Percentiles rank a stretch among this genome's conserved stretches.
Evolutionary conservation across 2,113 vertebrate species (phyloP).

Genomic region (Zingel zingel): DNA sequence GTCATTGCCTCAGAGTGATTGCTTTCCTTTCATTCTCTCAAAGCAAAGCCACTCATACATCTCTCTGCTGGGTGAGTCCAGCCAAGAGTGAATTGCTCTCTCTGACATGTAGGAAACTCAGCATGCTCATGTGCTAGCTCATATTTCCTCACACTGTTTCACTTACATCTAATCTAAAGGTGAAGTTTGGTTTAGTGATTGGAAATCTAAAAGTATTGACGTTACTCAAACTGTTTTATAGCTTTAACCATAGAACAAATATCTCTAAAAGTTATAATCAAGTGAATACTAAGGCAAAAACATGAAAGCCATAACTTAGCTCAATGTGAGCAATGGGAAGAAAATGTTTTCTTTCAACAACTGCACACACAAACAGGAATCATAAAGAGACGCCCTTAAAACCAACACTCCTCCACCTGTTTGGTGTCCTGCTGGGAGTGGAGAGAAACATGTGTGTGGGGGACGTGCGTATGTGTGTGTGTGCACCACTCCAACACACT

Average conservation of each 20-base stretch:
- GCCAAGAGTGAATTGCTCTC: constrained; percentile 43
- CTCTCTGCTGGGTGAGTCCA: constrained; percentile 38
- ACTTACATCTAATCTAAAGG: constrained; percentile 12
- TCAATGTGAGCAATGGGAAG: constrained; percentile 38
- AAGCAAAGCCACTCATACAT: constrained; percentile 53
- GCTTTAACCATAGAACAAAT: no score
- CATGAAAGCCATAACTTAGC: not conserved
- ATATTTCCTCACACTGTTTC: constrained; percentile 7
- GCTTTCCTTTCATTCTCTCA: constrained; percentile 70
- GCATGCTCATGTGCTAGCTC: constrained; percentile 29
- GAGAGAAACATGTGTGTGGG: not conserved
- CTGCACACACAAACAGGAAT: constrained; percentile 67
- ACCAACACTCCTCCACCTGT: constrained; percentile 77
- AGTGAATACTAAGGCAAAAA: not conserved
- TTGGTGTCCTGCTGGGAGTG: constrained; percentile 59
- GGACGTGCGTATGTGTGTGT: constrained; percentile 3
- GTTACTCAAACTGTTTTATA: not conserved
- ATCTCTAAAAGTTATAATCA: not conserved
- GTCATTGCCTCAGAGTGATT: constrained; percentile 68
- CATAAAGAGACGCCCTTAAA: constrained; percentile 66
- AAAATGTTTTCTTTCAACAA: constrained; percentile 61
- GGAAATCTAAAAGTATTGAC: not conserved
- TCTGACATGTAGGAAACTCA: constrained; percentile 53
- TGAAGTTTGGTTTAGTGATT: not conserved
- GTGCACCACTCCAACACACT: not conserved